Base-by-base conservation (phyloP, 1,140 invertebrate species). In the Zaprionus inermis region DNA sequence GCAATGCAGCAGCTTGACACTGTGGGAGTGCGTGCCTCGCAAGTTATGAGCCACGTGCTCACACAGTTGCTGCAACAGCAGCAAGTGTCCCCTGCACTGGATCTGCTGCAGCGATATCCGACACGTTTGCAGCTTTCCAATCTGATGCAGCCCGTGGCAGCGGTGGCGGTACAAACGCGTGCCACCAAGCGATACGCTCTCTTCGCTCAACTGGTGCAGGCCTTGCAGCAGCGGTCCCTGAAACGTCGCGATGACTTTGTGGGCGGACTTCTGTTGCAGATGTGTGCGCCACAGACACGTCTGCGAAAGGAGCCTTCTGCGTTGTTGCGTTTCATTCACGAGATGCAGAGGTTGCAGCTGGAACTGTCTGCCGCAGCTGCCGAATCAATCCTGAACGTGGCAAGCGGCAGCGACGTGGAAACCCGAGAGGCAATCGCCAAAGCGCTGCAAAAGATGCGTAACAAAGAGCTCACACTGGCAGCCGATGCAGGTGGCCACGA, bases 1-100 rank as follows among this genome's bases (percentile, higher is more conserved):
- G 72, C 92, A 1, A 24, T 94, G 0, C 73, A 82, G 55, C 90
- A 85, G 38, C 68, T 94, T 0, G 71, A 91, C n/a, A 71, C 90
- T 4, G 69, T 70, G 4, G 92, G 92, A 3, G 69, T 94, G 12
- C 79, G 80, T 14, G 58, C 91, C 0, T 75, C 72, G 7, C 69
- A 79, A 16, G n/a, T 91, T 0, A 22, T 93, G 5, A 82, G 74
- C 9, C 91, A 93, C 0, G 22, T 94, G 5, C 32, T 94, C 3
- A 46, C 34, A 0, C 88, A 92, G 55, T 68, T 94, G 11, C 59
- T 94, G 11, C 65, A 81, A 28, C 77, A 91, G 0, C 64, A 90
- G 9, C 76, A 90, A 22, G 14, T 92, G 1, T 70, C 77, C 5
- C 72, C 84, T 5, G 81, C 86, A 0, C n/a, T 84, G 4, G 34